phyloP scores from a whole-genome alignment of 2,888 invertebrate genomes.

The Cryptosula pallasiana region DNA sequence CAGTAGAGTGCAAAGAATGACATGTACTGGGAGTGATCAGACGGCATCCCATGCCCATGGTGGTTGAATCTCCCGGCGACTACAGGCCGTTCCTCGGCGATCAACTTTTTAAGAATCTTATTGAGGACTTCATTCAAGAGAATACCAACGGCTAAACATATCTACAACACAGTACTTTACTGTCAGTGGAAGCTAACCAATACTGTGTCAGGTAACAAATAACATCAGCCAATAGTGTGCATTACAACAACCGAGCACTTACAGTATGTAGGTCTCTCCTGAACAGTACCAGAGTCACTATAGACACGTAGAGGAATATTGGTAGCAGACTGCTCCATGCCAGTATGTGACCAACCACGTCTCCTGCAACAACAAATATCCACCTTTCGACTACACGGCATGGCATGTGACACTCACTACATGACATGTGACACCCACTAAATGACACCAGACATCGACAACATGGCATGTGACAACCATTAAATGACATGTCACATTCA shows the following conservation, averaged over 20 bases:
- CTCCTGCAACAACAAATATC: slow-evolving; percentile 73
- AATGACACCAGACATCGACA: no score
- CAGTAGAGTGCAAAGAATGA: slow-evolving; percentile 85
- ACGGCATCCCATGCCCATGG: slow-evolving; percentile 66
- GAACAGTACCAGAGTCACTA: slow-evolving; percentile 77
- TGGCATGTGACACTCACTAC: no score
- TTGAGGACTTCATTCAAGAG: slow-evolving; percentile 73
- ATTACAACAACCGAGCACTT: slow-evolving; percentile 49
- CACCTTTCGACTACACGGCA: no score
- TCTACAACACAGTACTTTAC: no score
- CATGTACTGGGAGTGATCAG: slow-evolving; percentile 83
- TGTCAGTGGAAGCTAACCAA: no score
- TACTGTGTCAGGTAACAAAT: neutral
- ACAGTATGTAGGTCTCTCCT: slow-evolving; percentile 87
- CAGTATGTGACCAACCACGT: slow-evolving; percentile 73
- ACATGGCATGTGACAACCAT: no score
- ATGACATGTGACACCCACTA: no score
- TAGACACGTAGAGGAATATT: slow-evolving; percentile 75
- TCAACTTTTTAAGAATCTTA: slow-evolving; percentile 72
- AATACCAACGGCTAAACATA: slow-evolving; percentile 75
- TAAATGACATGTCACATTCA: no score
- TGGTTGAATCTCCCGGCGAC: neutral
- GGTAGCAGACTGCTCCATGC: slow-evolving; percentile 78
- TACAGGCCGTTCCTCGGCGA: slow-evolving; percentile 72
- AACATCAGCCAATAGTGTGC: neutral